Percentiles rank a stretch among this genome's conserved stretches.
These are phyloP conservation scores for Strigamia maritima DNA, from an alignment of 2,888 invertebrate species.

Conservation along the genomic window DNA sequence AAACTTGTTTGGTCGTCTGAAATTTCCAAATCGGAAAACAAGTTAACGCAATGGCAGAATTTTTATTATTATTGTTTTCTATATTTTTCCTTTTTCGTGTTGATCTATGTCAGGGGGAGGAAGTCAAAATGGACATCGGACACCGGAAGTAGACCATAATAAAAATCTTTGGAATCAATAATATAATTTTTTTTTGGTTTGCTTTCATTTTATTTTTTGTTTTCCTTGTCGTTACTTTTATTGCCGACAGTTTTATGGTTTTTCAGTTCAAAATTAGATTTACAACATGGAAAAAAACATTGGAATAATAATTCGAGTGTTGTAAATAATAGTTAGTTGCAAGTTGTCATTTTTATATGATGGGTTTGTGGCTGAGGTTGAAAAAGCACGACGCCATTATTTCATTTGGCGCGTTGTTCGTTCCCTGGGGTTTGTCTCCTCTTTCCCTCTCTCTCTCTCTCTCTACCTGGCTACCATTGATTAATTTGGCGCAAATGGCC, in stretches of 20 bases:
- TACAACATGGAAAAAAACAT: not conserved
- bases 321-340: not conserved
- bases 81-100: not conserved
- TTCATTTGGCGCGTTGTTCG: slow-evolving; percentile 32
- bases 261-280: not conserved
- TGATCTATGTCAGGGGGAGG: not conserved
- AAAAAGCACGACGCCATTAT: not conserved
- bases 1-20: slow-evolving; percentile 19
- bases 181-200: not conserved
- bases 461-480: slow-evolving; percentile 34
- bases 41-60: not conserved
- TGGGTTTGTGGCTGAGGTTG: not conserved
- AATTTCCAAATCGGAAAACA: slow-evolving; percentile 11
- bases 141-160: not conserved
- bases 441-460: not conserved
- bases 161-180: slow-evolving; percentile 18
- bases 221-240: not conserved
- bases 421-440: slow-evolving; percentile 11
- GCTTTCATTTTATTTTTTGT: not conserved
- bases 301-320: not conserved
- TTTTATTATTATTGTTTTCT: not conserved
- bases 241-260: not conserved
- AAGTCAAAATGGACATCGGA: not conserved
- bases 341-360: slow-evolving; percentile 31
- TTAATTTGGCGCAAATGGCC: slow-evolving; percentile 35